phyloP scores from a whole-genome alignment of 2,888 invertebrate genomes.

The Anorthoa munda region DNA sequence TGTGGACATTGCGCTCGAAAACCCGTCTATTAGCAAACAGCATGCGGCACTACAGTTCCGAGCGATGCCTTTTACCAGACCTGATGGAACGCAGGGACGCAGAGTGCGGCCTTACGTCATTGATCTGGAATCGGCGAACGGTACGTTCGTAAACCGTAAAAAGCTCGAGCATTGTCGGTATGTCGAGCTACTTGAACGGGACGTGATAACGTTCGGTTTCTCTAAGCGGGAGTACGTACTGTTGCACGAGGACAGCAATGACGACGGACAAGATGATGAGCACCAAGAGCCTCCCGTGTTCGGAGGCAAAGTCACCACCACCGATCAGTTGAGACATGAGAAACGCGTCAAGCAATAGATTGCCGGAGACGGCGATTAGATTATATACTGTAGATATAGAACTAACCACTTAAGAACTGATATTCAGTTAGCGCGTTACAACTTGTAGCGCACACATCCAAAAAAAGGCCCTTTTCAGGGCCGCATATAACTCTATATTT shows the following conservation, averaged over 20 bases:
- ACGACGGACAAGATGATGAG: slow-evolving; percentile 91
- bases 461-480: too few relatives aligned
- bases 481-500: too few relatives aligned
- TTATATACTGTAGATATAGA: too few relatives aligned
- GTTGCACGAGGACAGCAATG: slow-evolving; percentile 97
- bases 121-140: slow-evolving; percentile 98
- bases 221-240: slow-evolving; percentile 99
- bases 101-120: slow-evolving; percentile 98
- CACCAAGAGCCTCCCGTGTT: slow-evolving; percentile 60
- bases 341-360: slow-evolving; percentile 81
- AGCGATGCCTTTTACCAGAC: slow-evolving; percentile 94
- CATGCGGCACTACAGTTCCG: slow-evolving; percentile 99
- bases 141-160: slow-evolving; percentile 99
- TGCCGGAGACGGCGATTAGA: slow-evolving; percentile 82
- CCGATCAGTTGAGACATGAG: slow-evolving; percentile 82
- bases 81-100: slow-evolving; percentile 95
- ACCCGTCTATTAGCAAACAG: slow-evolving; percentile 99
- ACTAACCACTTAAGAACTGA: too few relatives aligned
- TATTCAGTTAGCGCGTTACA: too few relatives aligned
- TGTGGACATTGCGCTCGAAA: slow-evolving; percentile 99
- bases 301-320: slow-evolving; percentile 75
- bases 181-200: slow-evolving; percentile 98
- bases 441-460: too few relatives aligned
- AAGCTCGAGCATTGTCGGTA: slow-evolving; percentile 97
- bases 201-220: slow-evolving; percentile 99